Evolutionary conservation across 2,113 vertebrate species (phyloP), one percentile per base, ranked within the genome.

Genomic region (Rhinogobius similis): DNA sequence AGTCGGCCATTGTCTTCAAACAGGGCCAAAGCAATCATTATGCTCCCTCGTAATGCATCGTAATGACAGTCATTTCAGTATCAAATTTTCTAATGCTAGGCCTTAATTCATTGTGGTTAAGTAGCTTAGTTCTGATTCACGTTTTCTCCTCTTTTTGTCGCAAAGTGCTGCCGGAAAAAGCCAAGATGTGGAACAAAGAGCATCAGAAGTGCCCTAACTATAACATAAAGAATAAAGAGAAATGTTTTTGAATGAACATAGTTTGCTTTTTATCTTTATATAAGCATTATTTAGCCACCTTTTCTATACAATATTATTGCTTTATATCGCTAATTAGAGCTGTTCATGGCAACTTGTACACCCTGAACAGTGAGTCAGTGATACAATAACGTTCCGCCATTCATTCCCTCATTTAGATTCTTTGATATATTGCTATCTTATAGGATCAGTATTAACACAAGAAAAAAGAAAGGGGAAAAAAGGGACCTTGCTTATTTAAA

Each of bases 41-140:
- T 67, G 72, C 82, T 82, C 81, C 79, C 73, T 71, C 84, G 82
- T 88, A 90, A 90, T 88, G 79, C 79, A 84, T 79, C 81, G 84
- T 90, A 90, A 90, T 90, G 82, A 88, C 81, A 77, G 84, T 83
- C 74, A 88, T 88, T 90, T 88, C 82, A 80, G 83, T 86, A 87
- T 90, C 84, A 87, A 74, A 87, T 87, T 88, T 90, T 90, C 88
- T 86, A 87, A 86, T 78, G 88, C 76, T 73, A 79, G 77, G 70
- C 77, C 79, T 86, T 86, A 88, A 88, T 88, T 90, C 84, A 84
- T 86, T 76, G 82, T 87, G 83, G 84, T 86, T 87, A 86, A 87
- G 86, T 87, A 87, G 86, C 86, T 87, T 87, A 84, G 77, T 63
- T 82, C 77, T 81, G 83, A 88, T 82, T 86, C 67, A 76, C 67